Conservation (phyloP, 1,140 invertebrate species). For the Aleiodes sp. region DNA sequence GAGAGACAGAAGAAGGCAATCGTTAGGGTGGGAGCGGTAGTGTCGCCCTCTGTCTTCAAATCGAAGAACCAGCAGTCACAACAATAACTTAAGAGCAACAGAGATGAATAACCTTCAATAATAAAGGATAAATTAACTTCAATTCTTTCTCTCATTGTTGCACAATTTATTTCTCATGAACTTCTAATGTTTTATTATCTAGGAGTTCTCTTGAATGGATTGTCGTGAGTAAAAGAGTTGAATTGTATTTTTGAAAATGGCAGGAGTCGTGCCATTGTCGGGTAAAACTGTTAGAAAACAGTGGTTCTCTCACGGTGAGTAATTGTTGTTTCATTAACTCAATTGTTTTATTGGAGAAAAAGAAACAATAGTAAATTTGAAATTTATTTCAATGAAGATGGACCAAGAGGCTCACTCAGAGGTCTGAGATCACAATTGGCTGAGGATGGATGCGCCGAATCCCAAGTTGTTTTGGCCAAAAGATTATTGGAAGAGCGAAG, state of each 20-base stretch:
- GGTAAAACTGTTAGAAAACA: conserved; percentile 20
- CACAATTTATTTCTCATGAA: not conserved
- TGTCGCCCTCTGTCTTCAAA: not conserved
- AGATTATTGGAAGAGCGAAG: conserved; percentile 76
- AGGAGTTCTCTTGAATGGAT: not conserved
- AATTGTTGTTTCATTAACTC: not conserved
- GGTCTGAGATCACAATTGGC: conserved; percentile 77
- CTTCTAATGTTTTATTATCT: too few species aligned
- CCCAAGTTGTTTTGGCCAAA: conserved; percentile 81
- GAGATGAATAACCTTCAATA: conserved; percentile 15
- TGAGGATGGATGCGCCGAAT: conserved; percentile 83
- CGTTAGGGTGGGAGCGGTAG: too few species aligned
- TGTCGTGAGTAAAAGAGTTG: not conserved
- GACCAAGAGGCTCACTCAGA: conserved; percentile 72
- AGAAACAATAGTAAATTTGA: not conserved
- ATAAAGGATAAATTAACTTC: not conserved
- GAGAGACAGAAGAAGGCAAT: too few species aligned
- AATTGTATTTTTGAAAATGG: conserved; percentile 1
- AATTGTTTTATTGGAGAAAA: not conserved
- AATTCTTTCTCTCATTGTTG: not conserved
- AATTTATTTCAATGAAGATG: conserved; percentile 62
- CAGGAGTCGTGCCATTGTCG: conserved; percentile 17
- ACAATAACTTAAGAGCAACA: not conserved
- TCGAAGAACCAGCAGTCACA: not conserved
- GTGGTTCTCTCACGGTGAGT: conserved; percentile 21